Evolutionary conservation across 2,113 vertebrate genomes (phyloP).

Genomic region (Falco punctatus): DNA sequence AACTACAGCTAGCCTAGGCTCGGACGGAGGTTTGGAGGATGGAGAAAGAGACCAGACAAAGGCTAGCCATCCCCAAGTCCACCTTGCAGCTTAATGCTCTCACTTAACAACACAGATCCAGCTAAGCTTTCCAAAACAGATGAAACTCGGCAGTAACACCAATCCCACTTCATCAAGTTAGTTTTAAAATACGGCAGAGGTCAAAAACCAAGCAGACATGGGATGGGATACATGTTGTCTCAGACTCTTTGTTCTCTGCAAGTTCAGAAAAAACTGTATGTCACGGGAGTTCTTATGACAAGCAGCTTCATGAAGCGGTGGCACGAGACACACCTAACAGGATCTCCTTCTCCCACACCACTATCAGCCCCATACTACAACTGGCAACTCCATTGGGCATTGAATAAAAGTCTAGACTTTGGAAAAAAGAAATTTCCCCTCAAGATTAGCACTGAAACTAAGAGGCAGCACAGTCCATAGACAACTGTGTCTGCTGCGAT

Average conservation of each 20-base stretch:
- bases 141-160: neutral
- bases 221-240: neutral
- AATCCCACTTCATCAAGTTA: neutral
- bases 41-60: neutral
- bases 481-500: neutral
- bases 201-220: neutral
- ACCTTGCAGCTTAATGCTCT: neutral
- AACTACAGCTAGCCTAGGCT: neutral
- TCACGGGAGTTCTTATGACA: neutral
- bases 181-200: neutral
- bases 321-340: neutral
- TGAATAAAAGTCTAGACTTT: fast-evolving
- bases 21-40: neutral
- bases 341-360: neutral
- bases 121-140: neutral
- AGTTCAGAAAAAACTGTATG: neutral
- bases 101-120: neutral
- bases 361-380: neutral
- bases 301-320: neutral
- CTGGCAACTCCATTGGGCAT: neutral
- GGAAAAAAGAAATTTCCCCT: neutral
- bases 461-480: neutral
- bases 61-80: neutral
- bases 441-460: fast-evolving
- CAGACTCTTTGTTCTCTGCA: neutral